Evolutionary conservation across 1,140 invertebrate genomes (phyloP), one percentile per base, ranked within the genome.

Genomic region (Samia ricini): DNA sequence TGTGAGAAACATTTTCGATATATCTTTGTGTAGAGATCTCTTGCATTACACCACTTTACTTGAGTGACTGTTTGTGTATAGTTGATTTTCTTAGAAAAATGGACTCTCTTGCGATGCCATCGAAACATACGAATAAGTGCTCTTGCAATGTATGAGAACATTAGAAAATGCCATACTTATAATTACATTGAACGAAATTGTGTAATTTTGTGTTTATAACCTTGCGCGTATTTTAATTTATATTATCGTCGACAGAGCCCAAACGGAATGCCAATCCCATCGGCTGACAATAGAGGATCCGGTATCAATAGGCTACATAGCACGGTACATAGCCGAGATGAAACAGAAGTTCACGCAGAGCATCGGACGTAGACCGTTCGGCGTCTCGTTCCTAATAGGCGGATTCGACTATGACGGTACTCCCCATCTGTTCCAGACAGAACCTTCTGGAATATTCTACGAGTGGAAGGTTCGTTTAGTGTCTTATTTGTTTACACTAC

Each of bases 291-390:
- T 79, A 4, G 79, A 81, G 64, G 79, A 81, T 54, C 60, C 72
- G 0, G 71, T 74, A 1, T 67, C 72, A n/a, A 24, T 77, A 0
- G 79, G 79, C 51, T 76, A 79, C 63, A 70, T 81, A 18, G 60
- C 79, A 4, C 66, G 74, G 0, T 81, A 72, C 68, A 64, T 81
- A 21, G 79, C 79, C 4, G 69, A 71, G 22, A 60, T 77, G 56
- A 97, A 97, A 83, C 96, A 99, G 91, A 96, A 97, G 81, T 99
- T 99, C 89, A 99, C 99, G n/a, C 99, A 99, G 89, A 98, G 97
- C 83, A 99, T 98, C 90, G 98, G 99, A 54, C 92, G 98, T 64
- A 93, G 98, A 83, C 98, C 98, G 7, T 99, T 99, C 91, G 98
- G 98, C 68, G 97, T 99, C 71, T 99, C 98, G 2, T 98, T 97